Evolutionary conservation across 2,888 invertebrate genomes (phyloP), one percentile per base, ranked within the genome.

Genomic region (Meteorus colon): DNA sequence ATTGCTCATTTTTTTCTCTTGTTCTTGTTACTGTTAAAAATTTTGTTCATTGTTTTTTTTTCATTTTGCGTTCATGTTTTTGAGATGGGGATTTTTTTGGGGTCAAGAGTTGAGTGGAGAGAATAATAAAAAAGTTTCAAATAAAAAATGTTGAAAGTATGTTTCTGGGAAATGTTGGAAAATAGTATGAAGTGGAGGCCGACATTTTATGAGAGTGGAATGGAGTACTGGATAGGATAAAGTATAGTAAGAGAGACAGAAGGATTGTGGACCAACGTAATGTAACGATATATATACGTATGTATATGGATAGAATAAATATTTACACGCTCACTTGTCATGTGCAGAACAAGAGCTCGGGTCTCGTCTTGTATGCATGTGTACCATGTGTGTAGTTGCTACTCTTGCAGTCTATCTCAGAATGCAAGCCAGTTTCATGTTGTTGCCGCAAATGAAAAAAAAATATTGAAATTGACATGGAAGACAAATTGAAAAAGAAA

Each of bases 301-400:
- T 27, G 16, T 62, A 72, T 72, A 41, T 29, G 45, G 31, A 24
- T 27, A 45, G 45, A 34, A 72, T 63, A 72, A 72, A 72, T 72
- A 72, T 72, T 72, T 72, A 63, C 72, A 45, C 72, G 45, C 72
- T 45, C 31, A 45, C 62, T 69, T 63, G 48, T 72, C 72, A n/a
- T 63, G 8, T 45, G n/a, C 12, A 45, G 59, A 27, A 45, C 41
- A 41, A 31, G 62, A 29, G 63, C n/a, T 31, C 37, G 66, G 37
- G 45, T 55, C 55, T 55, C 55, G 1, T 55, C 55, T 48, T 48
- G 48, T 16, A 6, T 48, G 29, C 14, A 14, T n/a, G 31, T 16
- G 5, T 62, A 62, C 16, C 12, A 1, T 60, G 31, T 31, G 10
- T 19, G 24, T 19, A 41, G 24, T 37, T 41, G 19, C 16, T 66